Evolutionary conservation across 2,888 invertebrate species (phyloP).

Genomic region (Acronicta alni): DNA sequence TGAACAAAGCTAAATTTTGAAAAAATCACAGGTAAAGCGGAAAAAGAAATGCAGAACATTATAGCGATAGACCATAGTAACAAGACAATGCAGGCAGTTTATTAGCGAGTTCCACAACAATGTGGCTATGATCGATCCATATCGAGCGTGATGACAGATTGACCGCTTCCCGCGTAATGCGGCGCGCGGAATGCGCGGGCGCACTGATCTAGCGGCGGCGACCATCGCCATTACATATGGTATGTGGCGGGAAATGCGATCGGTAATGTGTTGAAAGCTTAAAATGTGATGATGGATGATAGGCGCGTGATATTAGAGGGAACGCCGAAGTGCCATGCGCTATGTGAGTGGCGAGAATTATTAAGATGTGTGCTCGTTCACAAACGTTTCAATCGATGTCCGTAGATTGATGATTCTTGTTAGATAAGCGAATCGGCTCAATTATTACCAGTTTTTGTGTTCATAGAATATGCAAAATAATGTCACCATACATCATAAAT

Average conservation of each 20-base stretch:
- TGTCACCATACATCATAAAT: too few species aligned
- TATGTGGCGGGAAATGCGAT: slow-evolving; percentile 71
- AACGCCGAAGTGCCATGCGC: slow-evolving; percentile 24
- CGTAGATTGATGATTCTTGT: slow-evolving; percentile 1
- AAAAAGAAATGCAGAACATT: slow-evolving; percentile 36
- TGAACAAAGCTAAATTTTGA: too few species aligned
- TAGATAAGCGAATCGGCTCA: not conserved
- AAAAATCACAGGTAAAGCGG: too few species aligned
- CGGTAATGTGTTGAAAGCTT: slow-evolving; percentile 70
- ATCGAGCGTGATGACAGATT: slow-evolving; percentile 68
- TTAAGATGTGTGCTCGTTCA: slow-evolving; percentile 24
- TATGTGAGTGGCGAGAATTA: slow-evolving; percentile 32
- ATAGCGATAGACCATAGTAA: slow-evolving; percentile 29
- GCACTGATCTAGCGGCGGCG: slow-evolving; percentile 68
- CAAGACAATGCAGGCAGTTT: slow-evolving; percentile 31
- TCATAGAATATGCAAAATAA: not conserved
- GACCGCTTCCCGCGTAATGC: slow-evolving; percentile 64
- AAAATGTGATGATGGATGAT: slow-evolving; percentile 64
- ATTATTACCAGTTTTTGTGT: not conserved
- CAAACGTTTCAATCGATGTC: slow-evolving; percentile 24
- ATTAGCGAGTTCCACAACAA: slow-evolving; percentile 57
- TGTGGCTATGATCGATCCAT: slow-evolving; percentile 66
- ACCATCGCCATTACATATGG: slow-evolving; percentile 66
- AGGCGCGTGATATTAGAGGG: slow-evolving; percentile 43
- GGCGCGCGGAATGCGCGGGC: slow-evolving; percentile 50